phyloP scores from a whole-genome alignment of 2,113 vertebrate species.

The Phylloscopus trochiloides region DNA sequence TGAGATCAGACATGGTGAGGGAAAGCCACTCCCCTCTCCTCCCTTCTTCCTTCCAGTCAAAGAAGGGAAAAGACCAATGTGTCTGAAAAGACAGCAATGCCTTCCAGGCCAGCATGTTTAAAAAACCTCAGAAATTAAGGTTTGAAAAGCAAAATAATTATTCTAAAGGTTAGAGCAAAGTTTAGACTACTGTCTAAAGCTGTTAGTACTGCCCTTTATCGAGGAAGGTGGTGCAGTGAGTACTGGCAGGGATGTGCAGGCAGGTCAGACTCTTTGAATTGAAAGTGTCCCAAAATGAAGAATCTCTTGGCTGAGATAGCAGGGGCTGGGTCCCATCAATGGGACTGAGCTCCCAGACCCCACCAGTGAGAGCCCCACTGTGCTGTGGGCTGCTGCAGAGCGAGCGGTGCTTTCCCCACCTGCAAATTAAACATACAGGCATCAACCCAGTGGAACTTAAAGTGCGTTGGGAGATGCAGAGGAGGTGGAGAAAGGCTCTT shows the following conservation, averaged over 20 bases:
- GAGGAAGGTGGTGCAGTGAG: background rate
- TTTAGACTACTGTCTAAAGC: fast-evolving
- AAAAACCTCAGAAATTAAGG: background rate
- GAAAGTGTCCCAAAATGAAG: background rate
- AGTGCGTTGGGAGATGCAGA: background rate
- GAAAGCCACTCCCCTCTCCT: background rate
- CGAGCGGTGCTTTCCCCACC: background rate
- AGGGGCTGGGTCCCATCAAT: background rate
- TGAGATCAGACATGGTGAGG: background rate
- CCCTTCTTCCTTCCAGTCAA: background rate
- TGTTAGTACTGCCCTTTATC: background rate
- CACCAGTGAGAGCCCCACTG: background rate
- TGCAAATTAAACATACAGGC: background rate
- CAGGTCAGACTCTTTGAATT: background rate
- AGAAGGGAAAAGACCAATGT: fast-evolving
- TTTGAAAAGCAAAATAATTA: background rate
- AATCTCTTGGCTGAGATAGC: background rate
- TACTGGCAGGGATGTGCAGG: background rate
- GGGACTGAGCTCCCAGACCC: background rate
- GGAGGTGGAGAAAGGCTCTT: background rate
- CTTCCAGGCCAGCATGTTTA: background rate
- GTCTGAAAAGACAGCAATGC: background rate
- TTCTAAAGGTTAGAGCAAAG: background rate
- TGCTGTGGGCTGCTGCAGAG: background rate
- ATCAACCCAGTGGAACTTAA: fast-evolving